Base-by-base conservation (phyloP, 2,113 vertebrate genomes). In the Nycticryphes semicollaris region DNA sequence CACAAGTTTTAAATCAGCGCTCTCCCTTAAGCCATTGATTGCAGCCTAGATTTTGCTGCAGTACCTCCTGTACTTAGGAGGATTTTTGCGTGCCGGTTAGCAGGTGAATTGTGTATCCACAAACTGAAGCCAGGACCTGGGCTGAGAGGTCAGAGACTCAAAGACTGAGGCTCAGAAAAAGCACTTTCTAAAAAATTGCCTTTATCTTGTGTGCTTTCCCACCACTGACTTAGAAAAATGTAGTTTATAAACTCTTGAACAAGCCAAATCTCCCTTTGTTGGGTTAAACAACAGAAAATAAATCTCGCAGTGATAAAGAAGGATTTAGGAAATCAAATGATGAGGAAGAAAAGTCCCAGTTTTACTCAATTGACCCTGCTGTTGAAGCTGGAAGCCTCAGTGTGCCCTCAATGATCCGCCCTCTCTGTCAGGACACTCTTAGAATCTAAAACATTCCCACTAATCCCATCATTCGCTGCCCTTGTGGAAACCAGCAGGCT, bases 401-500 rank as follows among this genome's bases (percentile, higher is more conserved):
- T 5, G 50, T 74, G 56, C 68, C 70, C 86, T 59, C 74, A 43
- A 0, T 37, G 66, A 88, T 57, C 82, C 66, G 25, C 59, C 62
- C 27, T 20, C 74, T 41, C 79, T 20, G 2, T 80, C 89, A 53
- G 33, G 5, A 16, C 6, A 4, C 43, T 79, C 21, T 91, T 91
- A 70, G 93, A 79, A n/a, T n/a, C n/a, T n/a, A n/a, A 91, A 89
- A 84, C 85, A 81, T 95, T 88, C 80, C 77, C 73, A 39, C 75
- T 95, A 93, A 96, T 96, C 94, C 92, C 77, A 39, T 62, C 93
- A 70, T 54, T 96, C 76, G 75, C 4, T 43, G 62, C 79, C 70
- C 70, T 53, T 89, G 92, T 92, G 92, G 95, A 93, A 89, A 72
- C 35, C 96, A 96, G 91, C 89, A 84, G 95, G 92, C 69, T 94